Evolutionary conservation across 2,113 vertebrate genomes (phyloP).

Genomic region (Solea senegalensis): DNA sequence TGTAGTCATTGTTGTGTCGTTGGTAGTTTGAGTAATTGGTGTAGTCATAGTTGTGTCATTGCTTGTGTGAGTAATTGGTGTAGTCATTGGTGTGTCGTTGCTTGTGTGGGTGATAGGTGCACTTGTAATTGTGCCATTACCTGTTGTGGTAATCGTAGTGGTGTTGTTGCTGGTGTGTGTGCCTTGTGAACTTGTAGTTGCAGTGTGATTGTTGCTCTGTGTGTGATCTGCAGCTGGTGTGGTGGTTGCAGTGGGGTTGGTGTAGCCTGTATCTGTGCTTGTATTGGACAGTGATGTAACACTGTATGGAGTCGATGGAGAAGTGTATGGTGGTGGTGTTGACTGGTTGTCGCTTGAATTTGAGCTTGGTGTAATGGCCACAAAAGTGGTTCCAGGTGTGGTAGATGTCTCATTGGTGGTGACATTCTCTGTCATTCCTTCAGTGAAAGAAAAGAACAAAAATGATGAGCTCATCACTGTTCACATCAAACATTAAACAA

Average conservation of each 20-base stretch:
- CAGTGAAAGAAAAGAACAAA: constrained; percentile 22
- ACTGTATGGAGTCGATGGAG: neutral
- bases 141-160: neutral
- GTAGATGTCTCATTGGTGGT: neutral
- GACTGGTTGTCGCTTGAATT: neutral
- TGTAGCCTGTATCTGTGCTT: neutral
- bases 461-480: neutral
- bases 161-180: neutral
- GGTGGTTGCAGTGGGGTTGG: neutral
- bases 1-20: neutral
- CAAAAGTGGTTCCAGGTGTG: neutral
- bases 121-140: neutral
- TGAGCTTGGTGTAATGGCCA: neutral
- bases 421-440: constrained; percentile 7
- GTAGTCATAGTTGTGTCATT: neutral
- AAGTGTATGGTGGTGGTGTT: neutral
- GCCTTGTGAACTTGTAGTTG: neutral
- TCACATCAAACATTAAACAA: too few relatives aligned
- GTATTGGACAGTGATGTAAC: neutral
- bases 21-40: neutral
- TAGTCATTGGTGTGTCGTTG: neutral
- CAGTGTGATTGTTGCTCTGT: neutral
- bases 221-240: neutral
- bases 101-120: neutral
- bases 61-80: neutral